Base-by-base conservation (phyloP, 2,888 invertebrate genomes). In the Aporophyla lueneburgensis region DNA sequence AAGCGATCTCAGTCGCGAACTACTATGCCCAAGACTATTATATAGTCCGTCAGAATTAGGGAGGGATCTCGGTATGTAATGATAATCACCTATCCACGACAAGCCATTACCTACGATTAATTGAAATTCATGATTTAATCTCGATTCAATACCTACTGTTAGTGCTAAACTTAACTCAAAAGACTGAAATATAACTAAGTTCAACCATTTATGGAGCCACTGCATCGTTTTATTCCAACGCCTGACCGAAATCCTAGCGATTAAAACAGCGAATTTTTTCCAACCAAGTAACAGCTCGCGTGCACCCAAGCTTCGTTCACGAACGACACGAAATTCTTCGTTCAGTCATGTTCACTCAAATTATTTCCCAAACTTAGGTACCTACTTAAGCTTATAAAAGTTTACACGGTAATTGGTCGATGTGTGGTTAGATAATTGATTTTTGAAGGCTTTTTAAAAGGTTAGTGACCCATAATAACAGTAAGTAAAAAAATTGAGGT, bases 261-360 rank as follows among this genome's bases (percentile, higher is more conserved):
- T 77, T 81, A 81, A 71, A 68, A 67, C 19, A 40, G 54, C 58
- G 0, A 54, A 62, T 81, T 81, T 76, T 76, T 73, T 27, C 71
- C 66, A 33, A 40, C 46, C 68, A 59, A 70, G 74, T 75, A 81
- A 80, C 49, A 65, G 69, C 24, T 86, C 53, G 86, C 88, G 88
- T 88, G 88, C 9, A 0, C 9, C 21, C 53, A 65, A 53, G 54
- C 56, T 63, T 71, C 27, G 49, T 69, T 70, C 74, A 69, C 54
- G 75, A 71, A 53, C 76, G 74, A 68, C 87, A 87, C 85, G 82
- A 81, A 76, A 87, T 85, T 73, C 62, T 51, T 69, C 85, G 81
- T 72, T 87, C 85, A 81, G 54, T 85, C 85, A 85, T 87, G 76
- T 87, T 78, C 79, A 85, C 73, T 79, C 72, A 85, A 81, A 78